These are phyloP conservation scores for Hyppa rectilinea DNA, from an alignment of 2,888 invertebrate species.

Conservation along the genomic window DNA sequence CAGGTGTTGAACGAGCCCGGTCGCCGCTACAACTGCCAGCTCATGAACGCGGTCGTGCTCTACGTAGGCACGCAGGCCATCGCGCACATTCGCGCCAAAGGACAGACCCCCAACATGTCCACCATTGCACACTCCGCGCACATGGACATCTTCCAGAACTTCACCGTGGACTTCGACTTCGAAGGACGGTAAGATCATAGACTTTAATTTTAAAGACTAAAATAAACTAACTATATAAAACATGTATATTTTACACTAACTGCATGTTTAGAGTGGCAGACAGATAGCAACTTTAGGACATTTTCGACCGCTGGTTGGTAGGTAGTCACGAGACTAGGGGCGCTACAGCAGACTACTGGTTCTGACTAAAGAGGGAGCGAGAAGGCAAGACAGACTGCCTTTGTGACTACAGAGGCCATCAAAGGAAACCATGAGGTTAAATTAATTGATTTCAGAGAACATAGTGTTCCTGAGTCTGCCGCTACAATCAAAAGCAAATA, in stretches of 20 bases:
- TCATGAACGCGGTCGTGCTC: slow-evolving; percentile 99
- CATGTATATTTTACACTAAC: slow-evolving; percentile 3
- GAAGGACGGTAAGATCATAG: slow-evolving; percentile 93
- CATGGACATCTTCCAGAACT: slow-evolving; percentile 99
- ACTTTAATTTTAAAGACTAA: not conserved
- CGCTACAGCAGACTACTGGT: not conserved
- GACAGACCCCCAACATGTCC: slow-evolving; percentile 98
- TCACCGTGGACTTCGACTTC: slow-evolving; percentile 99
- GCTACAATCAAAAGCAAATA: not conserved
- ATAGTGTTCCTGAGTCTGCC: not conserved
- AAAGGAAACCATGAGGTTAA: not conserved
- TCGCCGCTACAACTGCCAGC: slow-evolving; percentile 97
- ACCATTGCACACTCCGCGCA: slow-evolving; percentile 99
- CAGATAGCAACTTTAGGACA: slow-evolving; percentile 2
- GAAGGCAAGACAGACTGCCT: not conserved
- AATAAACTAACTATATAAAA: slow-evolving; percentile 1
- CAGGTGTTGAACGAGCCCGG: slow-evolving; percentile 95
- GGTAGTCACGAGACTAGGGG: not conserved
- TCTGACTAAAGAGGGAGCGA: not conserved
- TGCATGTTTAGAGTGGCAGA: slow-evolving; percentile 3
- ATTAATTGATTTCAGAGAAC: not conserved
- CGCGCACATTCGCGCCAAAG: slow-evolving; percentile 96
- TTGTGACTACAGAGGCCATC: not conserved
- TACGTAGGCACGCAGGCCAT: slow-evolving; percentile 99
- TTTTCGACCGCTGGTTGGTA: slow-evolving; percentile 4